phyloP scores from a whole-genome alignment of 2,888 invertebrate genomes.

The Byasa hedistus region DNA sequence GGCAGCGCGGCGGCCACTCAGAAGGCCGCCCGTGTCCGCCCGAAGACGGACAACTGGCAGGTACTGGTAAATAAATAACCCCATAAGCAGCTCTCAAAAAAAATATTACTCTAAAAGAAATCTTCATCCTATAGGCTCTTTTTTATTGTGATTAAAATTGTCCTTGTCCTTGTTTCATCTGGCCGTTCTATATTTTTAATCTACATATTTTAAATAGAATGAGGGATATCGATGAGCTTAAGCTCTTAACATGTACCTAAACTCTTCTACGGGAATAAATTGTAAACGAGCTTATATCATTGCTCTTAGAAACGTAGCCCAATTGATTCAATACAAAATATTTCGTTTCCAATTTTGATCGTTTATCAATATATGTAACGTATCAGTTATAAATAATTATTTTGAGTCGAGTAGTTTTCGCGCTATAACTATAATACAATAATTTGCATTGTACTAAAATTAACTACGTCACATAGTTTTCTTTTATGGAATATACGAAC shows the following conservation, averaged over 20 bases:
- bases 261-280: no score
- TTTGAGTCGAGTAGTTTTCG: background rate
- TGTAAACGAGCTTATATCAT: no score
- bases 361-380: background rate
- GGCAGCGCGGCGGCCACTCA: constrained; percentile 67
- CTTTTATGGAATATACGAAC: background rate
- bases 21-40: constrained; percentile 78
- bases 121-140: no score
- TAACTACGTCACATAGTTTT: background rate
- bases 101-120: no score
- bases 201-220: no score
- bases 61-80: constrained; percentile 51
- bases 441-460: background rate
- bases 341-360: no score
- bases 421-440: background rate
- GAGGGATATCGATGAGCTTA: no score
- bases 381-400: background rate
- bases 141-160: no score
- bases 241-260: no score
- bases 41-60: constrained; percentile 83
- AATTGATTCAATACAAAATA: background rate
- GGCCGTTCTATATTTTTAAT: no score
- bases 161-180: no score
- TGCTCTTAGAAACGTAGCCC: no score
- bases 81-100: background rate